A percentile compares a stretch with the other conserved stretches of the same genome.
These are phyloP conservation scores for Amphibalanus amphitrite DNA, from an alignment of 1,140 invertebrate species.

Conservation along the genomic window DNA sequence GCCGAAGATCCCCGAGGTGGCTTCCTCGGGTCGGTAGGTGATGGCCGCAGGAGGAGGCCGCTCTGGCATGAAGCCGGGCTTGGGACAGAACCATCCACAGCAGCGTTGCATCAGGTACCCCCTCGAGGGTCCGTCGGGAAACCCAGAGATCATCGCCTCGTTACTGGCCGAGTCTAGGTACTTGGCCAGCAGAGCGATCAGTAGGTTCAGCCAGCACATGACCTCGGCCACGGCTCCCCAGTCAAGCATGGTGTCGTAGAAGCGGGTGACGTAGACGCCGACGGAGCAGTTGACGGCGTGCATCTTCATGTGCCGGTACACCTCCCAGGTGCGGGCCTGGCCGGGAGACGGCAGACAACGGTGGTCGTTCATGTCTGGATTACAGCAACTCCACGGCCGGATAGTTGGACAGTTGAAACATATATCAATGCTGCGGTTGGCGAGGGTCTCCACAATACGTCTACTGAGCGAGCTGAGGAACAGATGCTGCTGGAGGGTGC, in stretches of 20 bases:
- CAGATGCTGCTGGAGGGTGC: not conserved
- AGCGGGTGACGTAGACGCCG: not conserved
- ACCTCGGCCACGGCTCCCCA: not conserved
- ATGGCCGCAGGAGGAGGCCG: not conserved
- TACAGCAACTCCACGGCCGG: not conserved
- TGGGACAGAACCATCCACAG: not conserved
- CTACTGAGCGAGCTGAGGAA: not conserved
- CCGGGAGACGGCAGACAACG: not conserved
- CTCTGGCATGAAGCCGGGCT: not conserved
- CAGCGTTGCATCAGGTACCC: not conserved
- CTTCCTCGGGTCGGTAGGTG: not conserved
- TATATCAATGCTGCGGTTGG: not conserved
- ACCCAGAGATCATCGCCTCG: not conserved
- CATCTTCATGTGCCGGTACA: not conserved
- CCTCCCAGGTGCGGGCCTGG: not conserved
- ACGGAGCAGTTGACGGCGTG: not conserved
- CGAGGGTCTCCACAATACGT: not conserved
- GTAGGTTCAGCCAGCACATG: not conserved
- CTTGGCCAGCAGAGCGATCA: not conserved
- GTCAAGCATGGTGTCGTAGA: not conserved
- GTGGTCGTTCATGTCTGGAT: not conserved
- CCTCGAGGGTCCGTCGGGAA: not conserved
- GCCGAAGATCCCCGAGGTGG: not conserved
- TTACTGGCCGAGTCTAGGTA: slow-evolving; percentile 1
- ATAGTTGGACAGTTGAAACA: not conserved